Percentiles rank a stretch among this genome's conserved stretches.
These are phyloP conservation scores for Eidolon helvum DNA, from an alignment of 2,113 vertebrate species.

Conservation along the genomic window DNA sequence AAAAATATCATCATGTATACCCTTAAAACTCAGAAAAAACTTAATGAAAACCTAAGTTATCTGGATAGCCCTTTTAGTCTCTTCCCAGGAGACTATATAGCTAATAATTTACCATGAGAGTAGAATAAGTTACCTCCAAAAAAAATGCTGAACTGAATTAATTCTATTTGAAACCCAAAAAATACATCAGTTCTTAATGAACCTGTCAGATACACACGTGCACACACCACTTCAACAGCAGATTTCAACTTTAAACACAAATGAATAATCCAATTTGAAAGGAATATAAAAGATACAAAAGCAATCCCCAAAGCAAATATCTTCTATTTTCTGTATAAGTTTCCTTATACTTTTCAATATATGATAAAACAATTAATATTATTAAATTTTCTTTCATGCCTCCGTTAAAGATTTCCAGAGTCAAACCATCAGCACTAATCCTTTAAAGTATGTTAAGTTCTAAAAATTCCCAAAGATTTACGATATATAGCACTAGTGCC, in stretches of 20 bases:
- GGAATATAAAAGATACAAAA: background rate
- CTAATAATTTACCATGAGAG: background rate
- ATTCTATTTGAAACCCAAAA: background rate
- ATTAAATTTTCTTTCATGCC: background rate
- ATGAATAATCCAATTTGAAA: background rate
- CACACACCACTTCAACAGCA: background rate
- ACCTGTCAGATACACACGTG: background rate
- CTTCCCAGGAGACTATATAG: background rate
- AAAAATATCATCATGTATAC: background rate
- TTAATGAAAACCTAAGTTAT: background rate
- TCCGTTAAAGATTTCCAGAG: background rate
- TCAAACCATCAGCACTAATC: background rate
- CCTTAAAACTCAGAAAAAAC: background rate
- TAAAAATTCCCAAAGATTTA: slow-evolving; percentile 37
- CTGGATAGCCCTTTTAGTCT: background rate
- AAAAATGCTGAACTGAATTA: background rate
- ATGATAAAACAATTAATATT: background rate
- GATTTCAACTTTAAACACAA: background rate
- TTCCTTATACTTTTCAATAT: background rate
- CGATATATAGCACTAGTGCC: background rate
- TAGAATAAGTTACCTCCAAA: no score
- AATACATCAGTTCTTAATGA: fast-evolving
- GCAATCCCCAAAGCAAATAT: background rate
- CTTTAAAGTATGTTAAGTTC: background rate
- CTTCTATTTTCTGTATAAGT: background rate